Evolutionary conservation across 2,113 vertebrate genomes (phyloP).

Genomic region (Hemiprocne comata): DNA sequence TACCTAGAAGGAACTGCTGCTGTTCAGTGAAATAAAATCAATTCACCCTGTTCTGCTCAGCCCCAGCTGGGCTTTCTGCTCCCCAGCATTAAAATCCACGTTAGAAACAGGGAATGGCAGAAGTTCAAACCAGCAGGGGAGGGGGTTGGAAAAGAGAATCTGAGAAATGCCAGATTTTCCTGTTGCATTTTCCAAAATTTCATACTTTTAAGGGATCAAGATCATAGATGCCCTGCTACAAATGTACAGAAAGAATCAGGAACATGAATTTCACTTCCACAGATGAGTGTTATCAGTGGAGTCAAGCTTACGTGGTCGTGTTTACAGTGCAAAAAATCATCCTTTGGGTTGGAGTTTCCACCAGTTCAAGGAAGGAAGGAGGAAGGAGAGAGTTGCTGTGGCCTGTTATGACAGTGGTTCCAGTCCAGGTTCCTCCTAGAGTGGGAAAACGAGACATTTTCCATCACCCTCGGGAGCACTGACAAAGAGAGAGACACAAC

Average conservation of each 20-base stretch:
- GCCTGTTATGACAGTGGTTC: background rate
- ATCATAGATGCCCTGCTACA: background rate
- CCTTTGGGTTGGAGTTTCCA: background rate
- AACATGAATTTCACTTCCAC: background rate
- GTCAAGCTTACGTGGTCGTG: fast-evolving
- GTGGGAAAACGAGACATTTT: background rate
- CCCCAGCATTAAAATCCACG: background rate
- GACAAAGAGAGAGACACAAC: fast-evolving
- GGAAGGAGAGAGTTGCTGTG: background rate
- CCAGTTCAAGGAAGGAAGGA: background rate
- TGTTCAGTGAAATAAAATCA: background rate
- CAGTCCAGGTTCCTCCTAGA: background rate
- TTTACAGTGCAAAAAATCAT: background rate
- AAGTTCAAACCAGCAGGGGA: background rate
- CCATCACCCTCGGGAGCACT: background rate
- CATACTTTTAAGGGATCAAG: background rate
- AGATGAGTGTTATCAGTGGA: background rate
- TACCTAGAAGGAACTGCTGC: background rate
- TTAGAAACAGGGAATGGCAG: background rate
- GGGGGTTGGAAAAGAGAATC: background rate
- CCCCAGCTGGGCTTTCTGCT: background rate
- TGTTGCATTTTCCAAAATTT: fast-evolving
- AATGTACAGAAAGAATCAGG: background rate
- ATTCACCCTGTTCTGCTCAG: background rate
- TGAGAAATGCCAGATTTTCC: background rate